Base-by-base conservation (phyloP, 2,113 vertebrate species). In the Sclerurus mexicanus region DNA sequence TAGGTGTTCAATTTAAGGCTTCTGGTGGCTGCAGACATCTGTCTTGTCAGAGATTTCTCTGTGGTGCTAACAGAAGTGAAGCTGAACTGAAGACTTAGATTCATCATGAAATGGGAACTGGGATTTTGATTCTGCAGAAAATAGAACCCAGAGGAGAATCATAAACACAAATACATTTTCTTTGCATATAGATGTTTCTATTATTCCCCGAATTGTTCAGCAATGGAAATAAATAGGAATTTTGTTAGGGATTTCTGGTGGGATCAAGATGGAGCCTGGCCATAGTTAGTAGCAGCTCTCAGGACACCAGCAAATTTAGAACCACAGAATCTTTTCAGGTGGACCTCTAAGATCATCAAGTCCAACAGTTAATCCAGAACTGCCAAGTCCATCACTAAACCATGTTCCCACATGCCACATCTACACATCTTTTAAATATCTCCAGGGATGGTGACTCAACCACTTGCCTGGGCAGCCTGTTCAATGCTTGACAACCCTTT, bases 11-110 rank as follows among this genome's bases (percentile, higher is more conserved):
- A 30, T 96, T 90, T 95, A 86, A 75, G 83, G 84, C 88, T 97
- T 87, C 85, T 94, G 78, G 89, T 95, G 87, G 87, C 96, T 95
- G 89, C 84, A 96, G 95, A 91, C 91, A 93, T 95, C 93, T 95
- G 91, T 89, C 93, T 96, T 94, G 87, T 93, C 91, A 89, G 88
- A 96, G 90, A 94, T 94, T 94, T 92, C 95, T 96, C 85, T 3
- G 9, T 74, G 88, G 85, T 92, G 95, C 83, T 95, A 96, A 91
- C 75, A 93, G 91, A 94, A 96, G 84, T 39, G 71, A 85, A 87
- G 83, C 79, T 82, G 75, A 91, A 91, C 80, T 58, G 63, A 95
- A 91, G 91, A 75, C 67, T 95, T 73, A 42, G 85, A 92, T 95
- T 88, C 72, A 88, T 88, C 62, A 67, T 67, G 82, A 95, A 85